Evolutionary conservation across 2,113 vertebrate genomes (phyloP), one percentile per base, ranked within the genome.

Genomic region (Rana temporaria): DNA sequence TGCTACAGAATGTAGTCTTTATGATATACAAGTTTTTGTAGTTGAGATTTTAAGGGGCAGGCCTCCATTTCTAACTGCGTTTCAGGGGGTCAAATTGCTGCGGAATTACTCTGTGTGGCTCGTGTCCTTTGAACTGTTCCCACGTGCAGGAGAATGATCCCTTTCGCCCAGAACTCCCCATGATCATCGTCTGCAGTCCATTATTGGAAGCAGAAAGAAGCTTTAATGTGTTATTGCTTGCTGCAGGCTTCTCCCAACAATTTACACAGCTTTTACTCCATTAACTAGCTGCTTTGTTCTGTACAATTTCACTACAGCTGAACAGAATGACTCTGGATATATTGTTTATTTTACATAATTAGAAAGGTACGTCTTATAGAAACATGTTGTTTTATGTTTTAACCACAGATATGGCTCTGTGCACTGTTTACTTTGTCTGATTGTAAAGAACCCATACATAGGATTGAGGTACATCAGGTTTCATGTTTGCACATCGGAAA

Each of bases 1-100:
- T 94, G 95, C 93, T 94, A 93, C 93, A 96, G 94, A 89, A 94
- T 95, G 94, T 93, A 95, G 93, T 95, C 91, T 95, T 97, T 96
- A 95, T 95, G 93, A 95, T 94, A 95, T 93, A 92, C 92, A 92
- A 95, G 92, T 89, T 86, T 70, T 91, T 93, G 92, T 86, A 84
- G 89, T 91, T 88, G 89, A 89, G 89, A 89, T 90, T 93, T 88
- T 90, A 89, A 90, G 90, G 86, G 78, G 82, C 85, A 84, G 88
- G 81, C 84, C 85, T 89, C 0, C 65, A 77, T 87, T 92, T 88
- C 87, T 89, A 87, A 84, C 84, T 89, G 87, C 80, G 8, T 89
- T 92, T 92, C 84, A 64, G 83, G 85, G 81, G 89, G 84, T 90
- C 87, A 86, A 64, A 83, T 87, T 87, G 85, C 84, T 88, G 74